phyloP scores from a whole-genome alignment of 1,140 invertebrate species.

The Anoplophora glabripennis region DNA sequence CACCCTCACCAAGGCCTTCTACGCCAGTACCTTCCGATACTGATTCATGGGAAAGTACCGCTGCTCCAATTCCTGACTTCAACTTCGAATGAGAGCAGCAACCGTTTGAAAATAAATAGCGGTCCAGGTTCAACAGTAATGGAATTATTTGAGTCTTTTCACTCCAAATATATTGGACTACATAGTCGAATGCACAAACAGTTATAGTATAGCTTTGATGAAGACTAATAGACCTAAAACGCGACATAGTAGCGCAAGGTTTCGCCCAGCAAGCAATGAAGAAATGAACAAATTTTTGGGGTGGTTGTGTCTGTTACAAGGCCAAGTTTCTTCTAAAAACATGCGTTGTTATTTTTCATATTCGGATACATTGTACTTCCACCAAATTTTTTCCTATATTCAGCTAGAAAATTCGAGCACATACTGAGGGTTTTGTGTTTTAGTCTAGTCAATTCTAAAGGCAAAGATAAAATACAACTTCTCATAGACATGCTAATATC shows the following conservation, averaged over 20 bases:
- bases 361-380: background rate
- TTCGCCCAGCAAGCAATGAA: background rate
- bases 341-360: constrained; percentile 1
- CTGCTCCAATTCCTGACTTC: constrained; percentile 1
- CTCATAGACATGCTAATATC: constrained; percentile 7
- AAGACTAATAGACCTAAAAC: background rate
- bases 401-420: background rate
- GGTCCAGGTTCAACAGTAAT: background rate
- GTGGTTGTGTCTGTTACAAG: background rate
- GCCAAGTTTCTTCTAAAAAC: background rate
- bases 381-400: background rate
- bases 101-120: background rate
- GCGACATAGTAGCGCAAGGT: background rate
- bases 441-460: constrained; percentile 2
- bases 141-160: too few species aligned
- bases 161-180: too few species aligned
- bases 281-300: constrained; percentile 7
- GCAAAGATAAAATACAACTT: background rate
- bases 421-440: background rate
- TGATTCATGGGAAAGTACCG: constrained; percentile 4
- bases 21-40: constrained; percentile 1
- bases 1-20: background rate
- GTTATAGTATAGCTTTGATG: too few species aligned
- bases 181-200: too few species aligned
- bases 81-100: constrained; percentile 7